These are phyloP conservation scores for Dolichotis patagonum DNA, from an alignment of 2,113 vertebrate genomes.

Conservation along the genomic window DNA sequence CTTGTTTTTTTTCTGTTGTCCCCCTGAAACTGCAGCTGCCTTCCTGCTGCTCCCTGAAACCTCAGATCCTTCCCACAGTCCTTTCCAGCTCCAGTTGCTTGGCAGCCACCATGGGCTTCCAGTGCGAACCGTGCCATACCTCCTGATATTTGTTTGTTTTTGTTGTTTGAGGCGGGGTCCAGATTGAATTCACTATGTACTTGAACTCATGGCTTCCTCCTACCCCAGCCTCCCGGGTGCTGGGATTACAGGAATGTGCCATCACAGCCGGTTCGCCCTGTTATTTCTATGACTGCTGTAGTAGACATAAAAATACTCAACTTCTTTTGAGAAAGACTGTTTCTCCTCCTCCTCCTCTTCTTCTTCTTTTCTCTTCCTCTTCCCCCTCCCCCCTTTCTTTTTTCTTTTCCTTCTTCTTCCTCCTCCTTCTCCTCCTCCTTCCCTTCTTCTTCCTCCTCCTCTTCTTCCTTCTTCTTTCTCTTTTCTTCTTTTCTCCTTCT, in stretches of 20 bases:
- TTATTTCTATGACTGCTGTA: slow-evolving; percentile 88
- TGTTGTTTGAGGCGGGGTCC: neutral
- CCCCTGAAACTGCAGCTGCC: slow-evolving; percentile 69
- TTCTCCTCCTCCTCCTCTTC: neutral
- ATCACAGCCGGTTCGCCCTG: neutral
- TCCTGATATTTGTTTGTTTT: slow-evolving; percentile 84
- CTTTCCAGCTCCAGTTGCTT: slow-evolving; percentile 93
- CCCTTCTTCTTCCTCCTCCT: slow-evolving; percentile 11
- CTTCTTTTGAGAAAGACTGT: slow-evolving; percentile 91
- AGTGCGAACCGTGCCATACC: slow-evolving; percentile 90
- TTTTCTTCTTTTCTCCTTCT: neutral
- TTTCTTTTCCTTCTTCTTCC: too few relatives aligned
- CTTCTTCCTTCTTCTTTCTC: slow-evolving; percentile 4
- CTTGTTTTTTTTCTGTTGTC: slow-evolving; percentile 76
- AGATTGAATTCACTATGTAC: neutral
- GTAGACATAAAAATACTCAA: slow-evolving; percentile 94
- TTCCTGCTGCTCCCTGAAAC: slow-evolving; percentile 67
- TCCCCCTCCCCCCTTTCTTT: too few relatives aligned
- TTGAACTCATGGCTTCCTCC: neutral
- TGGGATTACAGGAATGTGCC: neutral
- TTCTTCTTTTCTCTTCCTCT: too few relatives aligned
- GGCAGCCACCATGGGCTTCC: slow-evolving; percentile 91
- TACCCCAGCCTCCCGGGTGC: neutral
- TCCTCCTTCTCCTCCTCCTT: too few relatives aligned
- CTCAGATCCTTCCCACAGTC: slow-evolving; percentile 79